Percentiles rank a stretch among this genome's conserved stretches.
phyloP scores from a whole-genome alignment of 2,888 invertebrate species.

The Tinea semifulvella region DNA sequence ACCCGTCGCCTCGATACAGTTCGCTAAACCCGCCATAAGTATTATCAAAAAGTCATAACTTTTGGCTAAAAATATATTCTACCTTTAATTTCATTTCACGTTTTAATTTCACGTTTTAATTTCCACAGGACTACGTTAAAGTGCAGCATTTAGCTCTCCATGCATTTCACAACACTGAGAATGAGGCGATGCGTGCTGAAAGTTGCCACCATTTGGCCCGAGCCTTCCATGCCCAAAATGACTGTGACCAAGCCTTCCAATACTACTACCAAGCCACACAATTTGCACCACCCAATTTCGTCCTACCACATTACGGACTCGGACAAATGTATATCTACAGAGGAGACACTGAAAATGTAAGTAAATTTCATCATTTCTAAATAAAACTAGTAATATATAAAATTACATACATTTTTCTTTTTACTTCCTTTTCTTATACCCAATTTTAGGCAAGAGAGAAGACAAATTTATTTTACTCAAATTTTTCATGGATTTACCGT shows the following conservation, averaged over 20 bases:
- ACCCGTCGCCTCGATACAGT: too few species aligned
- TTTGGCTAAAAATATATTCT: too few species aligned
- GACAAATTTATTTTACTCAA: too few species aligned
- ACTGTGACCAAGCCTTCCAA: constrained; percentile 98
- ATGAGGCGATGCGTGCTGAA: constrained; percentile 98
- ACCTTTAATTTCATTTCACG: too few species aligned
- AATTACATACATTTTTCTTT: too few species aligned
- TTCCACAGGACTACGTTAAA: constrained; percentile 85
- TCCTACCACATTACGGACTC: constrained; percentile 96
- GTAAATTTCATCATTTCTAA: constrained; percentile 26
- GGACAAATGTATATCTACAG: constrained; percentile 99
- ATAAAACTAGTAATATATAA: too few species aligned
- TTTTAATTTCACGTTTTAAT: too few species aligned
- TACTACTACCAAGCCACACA: constrained; percentile 99
- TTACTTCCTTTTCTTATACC: too few species aligned
- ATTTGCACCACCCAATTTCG: constrained; percentile 94
- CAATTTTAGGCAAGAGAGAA: too few species aligned
- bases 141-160: constrained; percentile 96
- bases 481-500: too few species aligned
- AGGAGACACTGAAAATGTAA: constrained; percentile 92
- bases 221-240: constrained; percentile 93
- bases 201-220: constrained; percentile 98
- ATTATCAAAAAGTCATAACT: too few species aligned
- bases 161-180: constrained; percentile 98
- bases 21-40: too few species aligned